phyloP scores from a whole-genome alignment of 2,888 invertebrate genomes.

The Eutolmus rufibarbis region DNA sequence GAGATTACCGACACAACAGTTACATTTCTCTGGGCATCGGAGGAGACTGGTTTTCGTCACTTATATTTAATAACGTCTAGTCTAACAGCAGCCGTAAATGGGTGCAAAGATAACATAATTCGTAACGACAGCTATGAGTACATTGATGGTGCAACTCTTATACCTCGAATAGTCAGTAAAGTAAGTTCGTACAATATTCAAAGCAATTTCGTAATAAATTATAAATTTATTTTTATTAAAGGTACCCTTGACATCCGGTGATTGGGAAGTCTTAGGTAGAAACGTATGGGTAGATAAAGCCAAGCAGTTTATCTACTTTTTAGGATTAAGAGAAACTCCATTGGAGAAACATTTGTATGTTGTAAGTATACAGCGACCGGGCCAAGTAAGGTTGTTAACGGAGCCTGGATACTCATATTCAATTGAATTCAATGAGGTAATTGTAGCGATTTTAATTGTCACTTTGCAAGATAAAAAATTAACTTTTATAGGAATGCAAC shows the following conservation, averaged over 20 bases:
- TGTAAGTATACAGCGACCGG: constrained; percentile 75
- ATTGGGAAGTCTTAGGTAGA: constrained; percentile 91
- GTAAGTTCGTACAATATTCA: constrained; percentile 49
- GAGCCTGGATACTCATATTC: constrained; percentile 85
- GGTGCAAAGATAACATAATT: constrained; percentile 57
- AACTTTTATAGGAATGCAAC: constrained; percentile 70
- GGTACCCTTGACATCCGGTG: constrained; percentile 82
- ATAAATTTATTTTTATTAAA: constrained; percentile 57
- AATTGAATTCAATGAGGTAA: constrained; percentile 79
- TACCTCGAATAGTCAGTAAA: constrained; percentile 73
- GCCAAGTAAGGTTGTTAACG: constrained; percentile 78
- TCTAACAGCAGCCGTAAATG: constrained; percentile 64
- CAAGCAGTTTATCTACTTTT: constrained; percentile 85
- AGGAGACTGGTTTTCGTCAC: constrained; percentile 89
- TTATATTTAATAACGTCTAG: constrained; percentile 80
- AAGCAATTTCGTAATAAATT: background rate
- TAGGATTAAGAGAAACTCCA: constrained; percentile 88
- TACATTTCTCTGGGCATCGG: constrained; percentile 90
- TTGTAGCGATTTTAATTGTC: background rate
- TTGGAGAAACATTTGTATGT: constrained; percentile 93
- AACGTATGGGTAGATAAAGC: constrained; percentile 87
- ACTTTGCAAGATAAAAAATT: background rate
- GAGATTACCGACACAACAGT: constrained; percentile 63
- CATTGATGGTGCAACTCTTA: constrained; percentile 57
- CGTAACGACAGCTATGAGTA: constrained; percentile 50